These are phyloP conservation scores for Tetramorium alpestre DNA, from an alignment of 1,140 invertebrate species.

Conservation along the genomic window DNA sequence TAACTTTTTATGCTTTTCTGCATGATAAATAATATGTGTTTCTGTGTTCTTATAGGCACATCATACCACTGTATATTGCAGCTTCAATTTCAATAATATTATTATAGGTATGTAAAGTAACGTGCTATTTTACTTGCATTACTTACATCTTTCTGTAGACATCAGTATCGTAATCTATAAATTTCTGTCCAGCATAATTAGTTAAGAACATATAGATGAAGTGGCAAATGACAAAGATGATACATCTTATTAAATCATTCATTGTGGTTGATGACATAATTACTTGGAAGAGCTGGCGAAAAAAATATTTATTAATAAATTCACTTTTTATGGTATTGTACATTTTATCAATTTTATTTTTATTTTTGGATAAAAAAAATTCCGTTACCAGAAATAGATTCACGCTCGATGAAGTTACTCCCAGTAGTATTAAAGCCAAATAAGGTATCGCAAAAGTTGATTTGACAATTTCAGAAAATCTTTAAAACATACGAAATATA, in stretches of 20 bases:
- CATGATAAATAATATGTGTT: conserved; percentile 32
- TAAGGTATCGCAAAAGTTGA: conserved; percentile 32
- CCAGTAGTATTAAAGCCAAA: conserved; percentile 36
- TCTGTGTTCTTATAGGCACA: conserved; percentile 2
- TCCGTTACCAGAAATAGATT: conserved; percentile 32
- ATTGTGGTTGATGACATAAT: not conserved
- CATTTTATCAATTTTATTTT: not conserved
- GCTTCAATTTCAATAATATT: conserved; percentile 32
- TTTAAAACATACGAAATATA: not conserved
- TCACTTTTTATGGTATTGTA: not conserved
- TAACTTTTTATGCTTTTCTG: not conserved
- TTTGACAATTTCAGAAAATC: conserved; percentile 28
- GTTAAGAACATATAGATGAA: conserved; percentile 15
- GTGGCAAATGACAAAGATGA: conserved; percentile 4
- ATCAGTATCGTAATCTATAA: conserved; percentile 18
- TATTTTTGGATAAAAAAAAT: not conserved
- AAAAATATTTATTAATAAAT: not conserved
- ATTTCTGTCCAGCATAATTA: conserved; percentile 41
- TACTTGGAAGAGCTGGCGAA: conserved; percentile 16
- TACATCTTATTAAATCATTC: not conserved
- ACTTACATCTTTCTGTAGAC: conserved; percentile 28
- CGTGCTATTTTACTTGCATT: not conserved
- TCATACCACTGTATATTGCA: conserved; percentile 41
- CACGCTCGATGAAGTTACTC: conserved; percentile 30
- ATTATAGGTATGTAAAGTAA: not conserved